These are phyloP conservation scores for Lasiurus borealis DNA, from an alignment of 2,113 vertebrate species.

Conservation along the genomic window DNA sequence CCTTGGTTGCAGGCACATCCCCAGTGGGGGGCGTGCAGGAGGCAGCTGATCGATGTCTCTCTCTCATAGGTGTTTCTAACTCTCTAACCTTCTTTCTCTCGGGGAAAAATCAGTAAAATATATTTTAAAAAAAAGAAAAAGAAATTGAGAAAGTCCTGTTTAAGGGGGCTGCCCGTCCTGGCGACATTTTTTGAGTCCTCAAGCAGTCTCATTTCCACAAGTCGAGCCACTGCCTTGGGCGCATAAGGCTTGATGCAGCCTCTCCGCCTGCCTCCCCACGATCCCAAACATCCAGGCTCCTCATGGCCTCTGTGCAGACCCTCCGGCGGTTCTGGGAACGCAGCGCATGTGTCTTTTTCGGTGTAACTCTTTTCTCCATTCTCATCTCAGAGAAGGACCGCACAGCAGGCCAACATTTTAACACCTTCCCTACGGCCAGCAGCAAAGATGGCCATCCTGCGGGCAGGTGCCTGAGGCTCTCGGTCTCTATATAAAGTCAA, in stretches of 20 bases:
- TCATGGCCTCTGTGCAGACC: accelerated
- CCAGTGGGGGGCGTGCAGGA: too few relatives aligned
- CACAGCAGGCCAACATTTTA: background rate
- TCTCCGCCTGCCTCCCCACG: accelerated
- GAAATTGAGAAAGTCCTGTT: background rate
- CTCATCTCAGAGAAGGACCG: background rate
- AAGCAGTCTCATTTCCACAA: background rate
- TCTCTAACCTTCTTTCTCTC: too few relatives aligned
- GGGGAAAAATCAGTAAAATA: too few relatives aligned
- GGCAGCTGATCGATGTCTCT: too few relatives aligned
- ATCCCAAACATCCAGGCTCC: background rate
- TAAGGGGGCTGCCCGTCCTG: background rate
- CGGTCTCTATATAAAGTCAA: background rate
- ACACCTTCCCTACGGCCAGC: background rate
- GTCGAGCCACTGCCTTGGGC: background rate
- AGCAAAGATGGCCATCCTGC: background rate
- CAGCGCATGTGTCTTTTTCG: background rate
- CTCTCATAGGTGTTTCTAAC: too few relatives aligned
- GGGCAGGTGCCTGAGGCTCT: background rate
- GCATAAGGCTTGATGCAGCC: background rate
- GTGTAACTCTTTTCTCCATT: background rate
- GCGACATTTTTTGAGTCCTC: background rate
- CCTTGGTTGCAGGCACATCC: too few relatives aligned
- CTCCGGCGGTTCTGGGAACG: background rate
- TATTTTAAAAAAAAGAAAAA: background rate